Evolutionary conservation across 2,888 invertebrate species (phyloP).

Genomic region (Platycnemis pennipes): DNA sequence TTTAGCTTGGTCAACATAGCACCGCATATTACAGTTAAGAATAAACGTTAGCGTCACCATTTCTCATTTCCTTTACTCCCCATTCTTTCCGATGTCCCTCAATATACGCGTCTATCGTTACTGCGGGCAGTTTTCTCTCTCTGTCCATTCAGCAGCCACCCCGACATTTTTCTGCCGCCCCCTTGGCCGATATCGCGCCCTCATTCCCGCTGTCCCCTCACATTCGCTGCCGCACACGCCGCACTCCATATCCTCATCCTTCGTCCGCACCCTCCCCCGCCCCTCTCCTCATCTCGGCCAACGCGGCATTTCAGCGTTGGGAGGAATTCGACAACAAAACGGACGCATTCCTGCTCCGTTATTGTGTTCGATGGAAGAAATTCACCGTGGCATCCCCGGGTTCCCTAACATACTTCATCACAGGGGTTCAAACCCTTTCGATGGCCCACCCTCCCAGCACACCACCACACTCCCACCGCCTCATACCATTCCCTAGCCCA

Average conservation of each 20-base stretch:
- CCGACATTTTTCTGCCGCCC: neutral
- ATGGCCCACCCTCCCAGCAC: neutral
- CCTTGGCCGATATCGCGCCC: neutral
- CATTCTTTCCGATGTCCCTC: neutral
- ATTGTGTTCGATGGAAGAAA: constrained; percentile 32
- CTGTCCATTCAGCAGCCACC: neutral
- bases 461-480: neutral
- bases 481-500: neutral
- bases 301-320: neutral
- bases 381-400: constrained; percentile 21
- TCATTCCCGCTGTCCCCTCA: neutral
- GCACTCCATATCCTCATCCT: no score
- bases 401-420: constrained; percentile 4
- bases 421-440: neutral
- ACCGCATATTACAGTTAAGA: no score
- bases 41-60: no score
- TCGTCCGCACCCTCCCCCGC: no score
- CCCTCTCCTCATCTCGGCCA: neutral
- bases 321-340: constrained; percentile 45
- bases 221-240: no score
- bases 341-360: constrained; percentile 35
- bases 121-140: neutral
- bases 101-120: neutral
- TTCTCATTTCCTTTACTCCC: neutral
- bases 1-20: no score